Evolutionary conservation across 2,113 vertebrate species (phyloP).

Genomic region (Corythornis vintsioides): DNA sequence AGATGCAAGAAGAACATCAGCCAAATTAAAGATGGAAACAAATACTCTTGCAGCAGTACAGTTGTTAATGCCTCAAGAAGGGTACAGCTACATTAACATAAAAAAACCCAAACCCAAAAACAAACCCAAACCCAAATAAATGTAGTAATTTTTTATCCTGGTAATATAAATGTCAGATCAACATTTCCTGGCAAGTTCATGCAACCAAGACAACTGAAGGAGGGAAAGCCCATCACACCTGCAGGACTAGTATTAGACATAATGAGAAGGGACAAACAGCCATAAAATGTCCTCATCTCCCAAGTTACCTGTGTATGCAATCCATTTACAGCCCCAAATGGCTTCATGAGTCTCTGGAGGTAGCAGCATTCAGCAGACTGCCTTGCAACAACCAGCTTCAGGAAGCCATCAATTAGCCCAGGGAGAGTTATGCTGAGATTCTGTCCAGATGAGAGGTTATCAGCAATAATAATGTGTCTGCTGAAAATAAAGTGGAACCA

Average conservation of each 20-base stretch:
- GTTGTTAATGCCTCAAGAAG: slow-evolving; percentile 4
- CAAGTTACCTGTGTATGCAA: not conserved
- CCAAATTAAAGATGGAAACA: slow-evolving; percentile 60
- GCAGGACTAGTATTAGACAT: slow-evolving; percentile 7
- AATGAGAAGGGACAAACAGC: slow-evolving; percentile 25
- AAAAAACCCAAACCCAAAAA: not conserved
- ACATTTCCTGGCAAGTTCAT: slow-evolving; percentile 5
- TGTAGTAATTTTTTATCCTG: not conserved
- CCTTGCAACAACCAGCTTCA: slow-evolving; percentile 55
- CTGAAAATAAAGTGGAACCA: not conserved
- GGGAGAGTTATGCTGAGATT: slow-evolving; percentile 41
- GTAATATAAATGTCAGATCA: not conserved
- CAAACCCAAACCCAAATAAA: not conserved
- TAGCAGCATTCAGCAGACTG: slow-evolving; percentile 67
- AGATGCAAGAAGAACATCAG: slow-evolving; percentile 37
- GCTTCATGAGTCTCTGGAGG: slow-evolving; percentile 20
- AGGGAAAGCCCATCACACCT: slow-evolving; percentile 15
- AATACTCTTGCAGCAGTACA: not conserved
- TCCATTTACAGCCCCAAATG: slow-evolving; percentile 30
- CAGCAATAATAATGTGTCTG: slow-evolving; percentile 14
- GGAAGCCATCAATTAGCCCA: slow-evolving; percentile 79
- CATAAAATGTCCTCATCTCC: slow-evolving; percentile 44
- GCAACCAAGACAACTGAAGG: not conserved
- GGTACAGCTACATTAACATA: not conserved
- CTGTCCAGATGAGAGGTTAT: slow-evolving; percentile 62